Evolutionary conservation across 2,113 vertebrate species (phyloP).

Genomic region (Hyperopisus bebe): DNA sequence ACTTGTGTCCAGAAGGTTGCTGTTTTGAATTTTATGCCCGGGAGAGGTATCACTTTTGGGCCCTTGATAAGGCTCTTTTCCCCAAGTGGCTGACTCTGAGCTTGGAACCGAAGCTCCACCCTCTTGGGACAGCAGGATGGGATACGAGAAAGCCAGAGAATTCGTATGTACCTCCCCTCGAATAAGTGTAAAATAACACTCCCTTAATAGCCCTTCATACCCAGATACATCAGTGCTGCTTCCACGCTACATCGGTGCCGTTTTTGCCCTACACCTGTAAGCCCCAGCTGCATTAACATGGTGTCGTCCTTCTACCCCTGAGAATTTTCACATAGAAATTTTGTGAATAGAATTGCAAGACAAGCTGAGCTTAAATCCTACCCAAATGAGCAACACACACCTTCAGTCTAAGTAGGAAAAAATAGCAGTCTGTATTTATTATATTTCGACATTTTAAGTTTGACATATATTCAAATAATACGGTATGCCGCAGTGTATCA

Average conservation of each 20-base stretch:
- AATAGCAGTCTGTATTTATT: slow-evolving; percentile 37
- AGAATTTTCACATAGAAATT: neutral
- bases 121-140: neutral
- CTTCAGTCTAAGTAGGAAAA: slow-evolving; percentile 25
- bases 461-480: slow-evolving; percentile 70
- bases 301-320: neutral
- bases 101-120: neutral
- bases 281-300: neutral
- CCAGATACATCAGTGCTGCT: neutral
- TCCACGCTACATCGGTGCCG: neutral
- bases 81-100: neutral
- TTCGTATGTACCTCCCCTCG: neutral
- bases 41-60: neutral
- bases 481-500: slow-evolving; percentile 63
- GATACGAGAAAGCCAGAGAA: neutral
- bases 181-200: neutral
- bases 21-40: neutral
- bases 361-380: neutral
- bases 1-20: neutral
- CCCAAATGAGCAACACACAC: neutral
- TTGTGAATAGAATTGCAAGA: neutral
- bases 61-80: neutral
- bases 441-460: slow-evolving; percentile 57
- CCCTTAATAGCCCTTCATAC: neutral
- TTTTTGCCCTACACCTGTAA: neutral